Base-by-base conservation (phyloP, 2,888 invertebrate species). In the Poecilobothrus nobilitatus region DNA sequence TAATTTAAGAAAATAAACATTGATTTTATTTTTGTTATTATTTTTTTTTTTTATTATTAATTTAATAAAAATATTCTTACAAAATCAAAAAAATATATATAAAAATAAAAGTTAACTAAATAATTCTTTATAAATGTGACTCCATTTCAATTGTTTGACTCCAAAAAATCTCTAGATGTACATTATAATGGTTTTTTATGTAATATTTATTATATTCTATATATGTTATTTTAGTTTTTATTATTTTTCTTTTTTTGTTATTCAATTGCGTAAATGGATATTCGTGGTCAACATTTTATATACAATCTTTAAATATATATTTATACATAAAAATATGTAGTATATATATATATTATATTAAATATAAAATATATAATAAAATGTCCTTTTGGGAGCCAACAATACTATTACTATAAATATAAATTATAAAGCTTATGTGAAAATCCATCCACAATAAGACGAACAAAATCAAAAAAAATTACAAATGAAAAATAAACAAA, bases 181-280 rank as follows among this genome's bases (percentile, higher is more conserved):
- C 27, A 27, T 27, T 27, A 27, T 27, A 27, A 27, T 65, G 34
- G n/a, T 37, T 37, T 66, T 66, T 66, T 65, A 20, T 65, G 34
- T 27, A 65, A 65, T 33, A 9, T 27, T 15, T 41, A 41, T 15
- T 15, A n/a, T n/a, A n/a, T n/a, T n/a, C n/a, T n/a, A n/a, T n/a
- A 8, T 37, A 2, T 53, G 53, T 12, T 18, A 1, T 18, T 53
- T 53, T 53, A 12, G n/a, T 53, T 53, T 2, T 53, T 53, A n/a
- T 53, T 9, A 44, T 44, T 44, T 44, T 44, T 44, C n/a, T 3
- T 65, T n/a, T 65, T 65, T 65, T 12, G 2, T n/a, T 37, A 41
- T 37, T 66, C 66, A 66, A 44, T 66, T 66, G 34, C 66, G 34
- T 37, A 44, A 21, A 41, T 44, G 66, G 21, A 41, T 44, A 66